Percentiles rank a stretch among this genome's conserved stretches.
These are phyloP conservation scores for Vanessa atalanta DNA, from an alignment of 1,140 invertebrate genomes.

Conservation along the genomic window DNA sequence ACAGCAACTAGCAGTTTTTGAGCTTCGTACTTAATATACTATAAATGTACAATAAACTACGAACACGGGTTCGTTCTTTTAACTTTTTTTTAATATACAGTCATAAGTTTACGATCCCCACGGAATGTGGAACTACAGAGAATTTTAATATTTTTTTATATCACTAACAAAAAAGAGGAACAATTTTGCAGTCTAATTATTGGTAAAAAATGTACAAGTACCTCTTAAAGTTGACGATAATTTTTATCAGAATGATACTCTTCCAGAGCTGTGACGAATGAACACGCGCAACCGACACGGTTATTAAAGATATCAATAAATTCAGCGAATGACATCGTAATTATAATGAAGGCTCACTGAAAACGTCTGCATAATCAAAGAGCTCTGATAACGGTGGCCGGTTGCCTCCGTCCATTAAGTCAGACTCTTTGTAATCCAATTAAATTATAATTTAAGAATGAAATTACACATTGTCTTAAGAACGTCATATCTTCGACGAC, in stretches of 20 bases:
- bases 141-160: neutral
- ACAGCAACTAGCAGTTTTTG: conserved; percentile 20
- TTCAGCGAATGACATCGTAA: conserved; percentile 66
- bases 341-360: conserved; percentile 59
- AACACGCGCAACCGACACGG: conserved; percentile 55
- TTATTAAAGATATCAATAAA: conserved; percentile 69
- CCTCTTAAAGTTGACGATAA: conserved; percentile 33
- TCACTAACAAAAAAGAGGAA: neutral
- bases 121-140: no score
- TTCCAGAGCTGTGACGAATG: conserved; percentile 42
- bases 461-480: conserved; percentile 50
- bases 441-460: conserved; percentile 54
- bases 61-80: neutral
- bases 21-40: conserved; percentile 11
- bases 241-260: conserved; percentile 35
- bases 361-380: conserved; percentile 56
- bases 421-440: conserved; percentile 57
- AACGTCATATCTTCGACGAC: conserved; percentile 35
- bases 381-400: conserved; percentile 46
- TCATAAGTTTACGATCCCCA: no score
- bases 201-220: conserved; percentile 4
- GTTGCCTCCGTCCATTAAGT: conserved; percentile 60
- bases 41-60: neutral
- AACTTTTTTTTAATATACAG: neutral
- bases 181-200: conserved; percentile 4